These are phyloP conservation scores for Camelus bactrianus DNA, from an alignment of 2,113 vertebrate genomes.

Conservation along the genomic window DNA sequence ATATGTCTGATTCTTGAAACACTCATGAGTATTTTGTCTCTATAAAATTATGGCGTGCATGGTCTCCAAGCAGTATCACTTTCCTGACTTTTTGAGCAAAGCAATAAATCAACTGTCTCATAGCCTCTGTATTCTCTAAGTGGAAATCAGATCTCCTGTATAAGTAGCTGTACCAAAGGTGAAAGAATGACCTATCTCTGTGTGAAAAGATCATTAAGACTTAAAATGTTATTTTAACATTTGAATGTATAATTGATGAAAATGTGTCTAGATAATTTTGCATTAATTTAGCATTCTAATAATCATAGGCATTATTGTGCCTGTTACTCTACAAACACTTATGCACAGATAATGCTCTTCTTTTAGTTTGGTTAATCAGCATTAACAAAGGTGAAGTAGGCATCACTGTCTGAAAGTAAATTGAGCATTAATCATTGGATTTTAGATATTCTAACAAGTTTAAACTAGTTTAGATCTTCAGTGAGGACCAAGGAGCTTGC, in stretches of 20 bases:
- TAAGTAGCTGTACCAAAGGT: constrained; percentile 36
- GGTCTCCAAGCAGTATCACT: fast-evolving
- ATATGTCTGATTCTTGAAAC: not conserved
- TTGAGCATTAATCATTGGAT: not conserved
- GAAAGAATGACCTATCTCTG: constrained; percentile 10
- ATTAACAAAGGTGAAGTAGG: constrained; percentile 3
- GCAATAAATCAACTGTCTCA: not conserved
- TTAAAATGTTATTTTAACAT: constrained; percentile 59
- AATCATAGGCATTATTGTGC: constrained; percentile 38
- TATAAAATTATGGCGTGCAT: not conserved
- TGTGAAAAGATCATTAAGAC: constrained; percentile 22
- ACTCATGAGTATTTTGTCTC: not conserved
- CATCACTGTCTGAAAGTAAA: not conserved
- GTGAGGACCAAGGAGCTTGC: not conserved
- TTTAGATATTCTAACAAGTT: not conserved
- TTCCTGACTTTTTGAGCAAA: constrained; percentile 28
- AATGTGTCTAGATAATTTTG: constrained; percentile 47
- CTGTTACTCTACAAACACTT: constrained; percentile 22
- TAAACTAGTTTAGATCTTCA: not conserved
- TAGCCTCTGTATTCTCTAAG: not conserved
- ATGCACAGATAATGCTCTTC: not conserved
- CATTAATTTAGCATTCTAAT: constrained; percentile 47
- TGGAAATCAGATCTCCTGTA: not conserved
- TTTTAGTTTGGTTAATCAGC: constrained; percentile 17
- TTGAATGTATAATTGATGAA: constrained; percentile 57